Evolutionary conservation across 2,888 invertebrate genomes (phyloP).

Genomic region (Thera britannica): DNA sequence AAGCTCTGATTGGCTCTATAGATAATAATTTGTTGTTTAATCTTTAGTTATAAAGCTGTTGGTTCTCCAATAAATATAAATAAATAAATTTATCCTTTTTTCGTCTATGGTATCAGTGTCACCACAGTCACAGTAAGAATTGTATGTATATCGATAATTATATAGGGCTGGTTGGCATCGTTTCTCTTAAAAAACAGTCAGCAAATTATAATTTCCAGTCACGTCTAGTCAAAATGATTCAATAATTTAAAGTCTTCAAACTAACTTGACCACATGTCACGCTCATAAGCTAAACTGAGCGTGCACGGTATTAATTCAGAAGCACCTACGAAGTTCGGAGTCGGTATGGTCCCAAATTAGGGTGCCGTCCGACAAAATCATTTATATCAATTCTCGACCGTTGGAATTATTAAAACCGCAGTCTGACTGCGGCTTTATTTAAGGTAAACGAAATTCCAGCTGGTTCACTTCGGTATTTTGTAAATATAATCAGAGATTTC

Average conservation of each 20-base stretch:
- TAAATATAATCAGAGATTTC: background rate
- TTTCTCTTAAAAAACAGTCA: background rate
- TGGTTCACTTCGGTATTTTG: background rate
- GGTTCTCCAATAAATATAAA: too few relatives aligned
- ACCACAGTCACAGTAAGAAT: too few relatives aligned
- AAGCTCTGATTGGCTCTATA: too few relatives aligned
- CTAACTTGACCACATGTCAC: conserved; percentile 42
- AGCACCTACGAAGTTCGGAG: conserved; percentile 47
- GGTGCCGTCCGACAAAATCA: conserved; percentile 58
- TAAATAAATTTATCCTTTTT: too few relatives aligned
- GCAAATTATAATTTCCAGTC: conserved; percentile 11
- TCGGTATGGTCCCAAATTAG: conserved; percentile 47
- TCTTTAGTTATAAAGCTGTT: too few relatives aligned
- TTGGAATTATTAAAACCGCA: conserved; percentile 76
- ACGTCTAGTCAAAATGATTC: conserved; percentile 25
- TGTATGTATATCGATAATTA: too few relatives aligned
- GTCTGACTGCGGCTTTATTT: conserved; percentile 49
- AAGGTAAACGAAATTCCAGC: background rate
- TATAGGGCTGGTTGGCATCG: too few relatives aligned
- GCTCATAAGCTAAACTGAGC: conserved; percentile 34
- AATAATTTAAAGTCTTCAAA: conserved; percentile 39
- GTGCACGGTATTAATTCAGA: conserved; percentile 50
- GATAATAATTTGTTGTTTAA: too few relatives aligned
- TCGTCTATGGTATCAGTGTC: too few relatives aligned
- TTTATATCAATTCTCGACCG: conserved; percentile 72